phyloP scores from a whole-genome alignment of 2,797 vertebrate species.

The Tapera naevia region DNA sequence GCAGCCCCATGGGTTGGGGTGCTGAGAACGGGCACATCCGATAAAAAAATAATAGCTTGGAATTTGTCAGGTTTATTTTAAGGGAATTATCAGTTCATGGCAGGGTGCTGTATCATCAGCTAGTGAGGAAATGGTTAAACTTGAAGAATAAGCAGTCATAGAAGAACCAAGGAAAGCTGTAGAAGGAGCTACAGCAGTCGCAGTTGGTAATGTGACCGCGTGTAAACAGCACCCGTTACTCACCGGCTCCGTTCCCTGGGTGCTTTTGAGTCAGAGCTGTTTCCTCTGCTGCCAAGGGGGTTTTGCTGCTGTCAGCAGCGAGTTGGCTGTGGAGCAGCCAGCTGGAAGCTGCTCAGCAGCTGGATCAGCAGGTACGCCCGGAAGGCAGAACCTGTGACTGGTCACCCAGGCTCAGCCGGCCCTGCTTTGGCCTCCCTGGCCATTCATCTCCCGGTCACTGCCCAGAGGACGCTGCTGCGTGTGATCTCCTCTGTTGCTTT shows the following conservation, averaged over 20 bases:
- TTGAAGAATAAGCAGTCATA: not conserved
- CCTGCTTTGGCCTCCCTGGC: not conserved
- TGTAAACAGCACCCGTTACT: not conserved
- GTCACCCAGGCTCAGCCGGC: not conserved
- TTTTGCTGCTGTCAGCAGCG: not conserved
- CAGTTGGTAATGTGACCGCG: not conserved
- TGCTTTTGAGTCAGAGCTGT: slow-evolving; percentile 28
- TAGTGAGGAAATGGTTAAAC: not conserved
- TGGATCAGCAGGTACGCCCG: not conserved
- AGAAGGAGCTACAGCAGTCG: not conserved
- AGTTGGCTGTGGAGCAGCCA: not conserved
- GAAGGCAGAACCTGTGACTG: not conserved
- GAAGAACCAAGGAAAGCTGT: not conserved
- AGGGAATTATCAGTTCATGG: not conserved
- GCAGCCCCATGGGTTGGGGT: not conserved
- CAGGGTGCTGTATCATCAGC: not conserved
- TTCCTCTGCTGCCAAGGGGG: not conserved
- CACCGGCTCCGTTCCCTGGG: not conserved
- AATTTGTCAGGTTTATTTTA: not conserved
- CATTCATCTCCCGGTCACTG: not conserved
- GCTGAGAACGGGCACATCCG: not conserved
- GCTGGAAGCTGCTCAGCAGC: slow-evolving; percentile 13
- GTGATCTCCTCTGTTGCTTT: not conserved
- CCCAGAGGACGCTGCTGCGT: not conserved
- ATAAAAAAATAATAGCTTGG: not conserved